phyloP scores from a whole-genome alignment of 2,113 vertebrate genomes.

The Lepisosteus osseus region DNA sequence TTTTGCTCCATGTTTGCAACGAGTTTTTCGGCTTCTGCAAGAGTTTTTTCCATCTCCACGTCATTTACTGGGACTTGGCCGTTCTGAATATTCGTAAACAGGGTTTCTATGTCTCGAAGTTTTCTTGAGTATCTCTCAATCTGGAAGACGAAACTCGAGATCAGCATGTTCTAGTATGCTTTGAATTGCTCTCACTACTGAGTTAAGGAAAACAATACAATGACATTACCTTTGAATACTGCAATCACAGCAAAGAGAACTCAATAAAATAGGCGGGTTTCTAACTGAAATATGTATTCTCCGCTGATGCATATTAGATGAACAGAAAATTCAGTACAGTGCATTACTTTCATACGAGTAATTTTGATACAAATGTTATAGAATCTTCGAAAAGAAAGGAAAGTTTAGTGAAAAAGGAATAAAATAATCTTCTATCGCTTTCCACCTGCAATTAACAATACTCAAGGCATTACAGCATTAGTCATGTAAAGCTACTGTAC shows the following conservation, averaged over 20 bases:
- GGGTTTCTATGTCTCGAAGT: slow-evolving; percentile 67
- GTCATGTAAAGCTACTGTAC: background rate
- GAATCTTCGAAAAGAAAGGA: background rate
- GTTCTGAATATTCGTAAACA: slow-evolving; percentile 40
- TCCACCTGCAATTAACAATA: background rate
- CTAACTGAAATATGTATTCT: too few relatives aligned
- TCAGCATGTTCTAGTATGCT: background rate
- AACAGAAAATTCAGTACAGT: background rate
- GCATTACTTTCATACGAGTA: background rate
- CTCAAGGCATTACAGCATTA: background rate
- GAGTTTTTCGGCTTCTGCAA: slow-evolving; percentile 54
- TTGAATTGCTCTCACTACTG: background rate
- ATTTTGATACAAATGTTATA: too few relatives aligned
- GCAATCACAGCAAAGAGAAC: too few relatives aligned
- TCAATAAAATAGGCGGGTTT: too few relatives aligned
- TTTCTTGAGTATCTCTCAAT: slow-evolving; percentile 63
- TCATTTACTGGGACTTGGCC: slow-evolving; percentile 9
- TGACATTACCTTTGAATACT: too few relatives aligned
- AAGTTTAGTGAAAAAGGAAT: background rate
- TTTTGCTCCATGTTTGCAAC: slow-evolving; percentile 62
- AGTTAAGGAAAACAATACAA: too few relatives aligned
- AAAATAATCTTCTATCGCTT: background rate
- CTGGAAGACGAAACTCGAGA: slow-evolving; percentile 51
- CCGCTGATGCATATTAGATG: background rate
- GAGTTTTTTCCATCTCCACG: slow-evolving; percentile 59